Conservation (phyloP, 2,797 vertebrate species). For the Poeciliopsis paucimaculata region DNA sequence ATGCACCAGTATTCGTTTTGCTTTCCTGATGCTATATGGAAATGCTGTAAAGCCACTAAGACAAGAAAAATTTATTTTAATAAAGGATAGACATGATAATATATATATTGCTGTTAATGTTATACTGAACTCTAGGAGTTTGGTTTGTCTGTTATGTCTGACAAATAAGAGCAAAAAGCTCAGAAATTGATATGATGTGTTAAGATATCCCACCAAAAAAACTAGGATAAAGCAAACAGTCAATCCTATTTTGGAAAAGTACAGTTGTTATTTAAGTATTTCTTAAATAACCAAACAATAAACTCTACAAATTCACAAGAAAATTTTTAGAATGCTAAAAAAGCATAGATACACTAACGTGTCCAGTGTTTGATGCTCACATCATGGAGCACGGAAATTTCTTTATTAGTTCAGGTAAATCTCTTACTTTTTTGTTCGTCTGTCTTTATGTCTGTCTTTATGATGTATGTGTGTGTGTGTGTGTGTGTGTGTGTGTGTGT, state of each 20-base stretch:
- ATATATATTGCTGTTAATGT: neutral
- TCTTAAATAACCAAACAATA: too few relatives aligned
- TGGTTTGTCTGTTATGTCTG: neutral
- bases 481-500: neutral
- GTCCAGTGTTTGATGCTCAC: neutral
- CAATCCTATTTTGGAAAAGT: neutral
- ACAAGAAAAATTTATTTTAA: neutral
- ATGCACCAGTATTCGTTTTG: neutral
- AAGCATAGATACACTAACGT: neutral
- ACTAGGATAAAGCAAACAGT: neutral
- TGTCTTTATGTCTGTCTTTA: neutral
- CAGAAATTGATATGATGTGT: neutral
- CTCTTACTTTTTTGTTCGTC: neutral
- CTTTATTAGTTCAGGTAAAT: constrained; percentile 9
- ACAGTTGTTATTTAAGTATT: neutral
- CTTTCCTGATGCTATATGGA: neutral
- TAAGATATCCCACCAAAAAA: neutral
- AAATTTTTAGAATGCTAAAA: neutral
- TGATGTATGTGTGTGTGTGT: neutral
- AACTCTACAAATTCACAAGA: neutral
- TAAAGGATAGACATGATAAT: neutral
- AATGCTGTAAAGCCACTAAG: neutral
- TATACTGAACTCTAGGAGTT: too few relatives aligned
- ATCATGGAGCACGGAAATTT: constrained; percentile 29
- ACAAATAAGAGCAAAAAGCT: neutral